Percentiles rank a stretch among this genome's conserved stretches.
Evolutionary conservation across 1,140 invertebrate species (phyloP).

Genomic region (Cherax destructor): DNA sequence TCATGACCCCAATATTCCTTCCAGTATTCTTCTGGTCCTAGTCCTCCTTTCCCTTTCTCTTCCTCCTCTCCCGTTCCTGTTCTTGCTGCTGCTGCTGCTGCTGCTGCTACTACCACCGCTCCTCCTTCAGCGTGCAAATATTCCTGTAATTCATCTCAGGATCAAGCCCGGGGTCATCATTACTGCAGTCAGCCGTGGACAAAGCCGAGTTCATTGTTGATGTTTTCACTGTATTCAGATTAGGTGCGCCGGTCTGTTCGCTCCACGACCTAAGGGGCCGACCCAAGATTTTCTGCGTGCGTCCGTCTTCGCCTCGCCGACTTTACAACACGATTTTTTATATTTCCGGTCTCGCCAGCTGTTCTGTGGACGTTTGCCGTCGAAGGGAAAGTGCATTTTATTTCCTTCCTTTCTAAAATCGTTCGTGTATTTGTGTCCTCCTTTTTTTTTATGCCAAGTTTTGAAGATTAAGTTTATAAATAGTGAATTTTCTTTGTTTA

Average conservation of each 20-base stretch:
- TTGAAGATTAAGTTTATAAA: conserved; percentile 46
- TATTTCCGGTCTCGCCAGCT: neutral
- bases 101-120: conserved; percentile 5
- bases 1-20: neutral
- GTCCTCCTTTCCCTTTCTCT: neutral
- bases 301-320: neutral
- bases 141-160: conserved; percentile 67
- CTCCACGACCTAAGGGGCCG: conserved; percentile 10
- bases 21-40: neutral
- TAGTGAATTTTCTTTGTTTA: conserved; percentile 35
- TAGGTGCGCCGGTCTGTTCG: conserved; percentile 43
- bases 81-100: conserved; percentile 19
- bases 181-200: conserved; percentile 65
- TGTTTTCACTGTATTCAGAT: conserved; percentile 68
- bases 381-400: neutral
- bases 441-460: conserved; percentile 16
- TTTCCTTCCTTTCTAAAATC: neutral
- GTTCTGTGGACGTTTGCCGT: neutral
- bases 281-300: conserved; percentile 64
- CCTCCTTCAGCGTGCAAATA: conserved; percentile 60
- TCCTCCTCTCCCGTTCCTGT: neutral
- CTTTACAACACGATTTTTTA: conserved; percentile 1
- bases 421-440: conserved; percentile 14
- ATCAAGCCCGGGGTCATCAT: conserved; percentile 62
- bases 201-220: conserved; percentile 67